Conservation (phyloP, 2,888 invertebrate species). For the Atherix ibis region DNA sequence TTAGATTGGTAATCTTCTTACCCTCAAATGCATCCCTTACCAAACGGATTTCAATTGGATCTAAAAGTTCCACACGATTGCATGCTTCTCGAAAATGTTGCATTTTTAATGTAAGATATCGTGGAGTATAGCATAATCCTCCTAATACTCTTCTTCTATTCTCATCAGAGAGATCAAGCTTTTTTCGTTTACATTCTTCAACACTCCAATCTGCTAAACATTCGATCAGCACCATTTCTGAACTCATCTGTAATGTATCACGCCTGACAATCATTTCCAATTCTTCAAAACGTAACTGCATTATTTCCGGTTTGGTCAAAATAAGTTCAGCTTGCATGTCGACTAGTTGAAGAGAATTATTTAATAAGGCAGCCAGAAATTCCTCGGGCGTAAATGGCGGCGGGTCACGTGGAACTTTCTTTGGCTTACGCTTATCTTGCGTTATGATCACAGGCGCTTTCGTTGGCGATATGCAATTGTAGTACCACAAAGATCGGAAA, state of each 20-base stretch:
- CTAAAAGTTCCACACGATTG: slow-evolving; percentile 28
- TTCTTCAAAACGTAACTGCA: slow-evolving; percentile 29
- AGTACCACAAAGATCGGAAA: slow-evolving; percentile 30
- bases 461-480: slow-evolving; percentile 25
- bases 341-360: slow-evolving; percentile 30
- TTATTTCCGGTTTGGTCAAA: slow-evolving; percentile 24
- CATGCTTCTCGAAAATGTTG: slow-evolving; percentile 27
- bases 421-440: slow-evolving; percentile 14
- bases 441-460: slow-evolving; percentile 19
- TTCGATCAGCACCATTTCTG: slow-evolving; percentile 28
- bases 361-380: slow-evolving; percentile 27
- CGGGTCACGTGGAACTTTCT: slow-evolving; percentile 14
- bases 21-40: slow-evolving; percentile 26
- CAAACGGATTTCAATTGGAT: slow-evolving; percentile 24
- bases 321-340: slow-evolving; percentile 32
- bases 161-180: slow-evolving; percentile 25
- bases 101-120: slow-evolving; percentile 24
- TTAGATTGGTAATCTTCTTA: slow-evolving; percentile 27
- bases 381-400: slow-evolving; percentile 31
- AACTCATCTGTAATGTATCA: slow-evolving; percentile 26
- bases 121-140: slow-evolving; percentile 27
- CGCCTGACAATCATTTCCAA: slow-evolving; percentile 31
- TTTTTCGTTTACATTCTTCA: slow-evolving; percentile 28
- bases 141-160: slow-evolving; percentile 30
- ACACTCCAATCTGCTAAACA: slow-evolving; percentile 31